These are phyloP conservation scores for Macrotus californicus DNA, from an alignment of 2,113 vertebrate genomes.

Conservation along the genomic window DNA sequence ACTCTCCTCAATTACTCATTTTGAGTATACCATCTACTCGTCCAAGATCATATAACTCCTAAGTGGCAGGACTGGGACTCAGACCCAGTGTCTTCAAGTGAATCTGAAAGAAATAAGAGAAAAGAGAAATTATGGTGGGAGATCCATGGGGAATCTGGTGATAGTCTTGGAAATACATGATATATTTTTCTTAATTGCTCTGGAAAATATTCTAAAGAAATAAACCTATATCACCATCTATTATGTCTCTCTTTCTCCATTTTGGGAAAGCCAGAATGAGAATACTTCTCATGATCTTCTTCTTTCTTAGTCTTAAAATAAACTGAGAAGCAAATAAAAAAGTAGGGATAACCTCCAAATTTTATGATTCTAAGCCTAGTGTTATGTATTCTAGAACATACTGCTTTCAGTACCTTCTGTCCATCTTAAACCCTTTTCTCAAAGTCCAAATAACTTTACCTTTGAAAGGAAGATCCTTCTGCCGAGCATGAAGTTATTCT, in stretches of 20 bases:
- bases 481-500: not conserved
- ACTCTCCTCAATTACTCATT: not conserved
- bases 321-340: not conserved
- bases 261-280: not conserved
- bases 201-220: conserved; percentile 18
- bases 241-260: not conserved
- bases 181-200: not conserved
- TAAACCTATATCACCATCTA: not conserved
- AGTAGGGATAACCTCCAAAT: not conserved
- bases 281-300: not conserved
- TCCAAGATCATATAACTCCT: not conserved
- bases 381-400: not conserved
- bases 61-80: not conserved
- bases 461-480: not conserved
- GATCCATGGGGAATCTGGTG: not conserved
- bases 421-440: not conserved
- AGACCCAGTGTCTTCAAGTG: not conserved
- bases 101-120: not conserved
- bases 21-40: not conserved
- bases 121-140: not conserved
- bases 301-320: not conserved
- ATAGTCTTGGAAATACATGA: not conserved
- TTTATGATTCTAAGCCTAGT: not conserved
- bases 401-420: not conserved
- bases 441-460: not conserved